Conservation (phyloP, 2,888 invertebrate genomes). For the Agrochola circellaris region DNA sequence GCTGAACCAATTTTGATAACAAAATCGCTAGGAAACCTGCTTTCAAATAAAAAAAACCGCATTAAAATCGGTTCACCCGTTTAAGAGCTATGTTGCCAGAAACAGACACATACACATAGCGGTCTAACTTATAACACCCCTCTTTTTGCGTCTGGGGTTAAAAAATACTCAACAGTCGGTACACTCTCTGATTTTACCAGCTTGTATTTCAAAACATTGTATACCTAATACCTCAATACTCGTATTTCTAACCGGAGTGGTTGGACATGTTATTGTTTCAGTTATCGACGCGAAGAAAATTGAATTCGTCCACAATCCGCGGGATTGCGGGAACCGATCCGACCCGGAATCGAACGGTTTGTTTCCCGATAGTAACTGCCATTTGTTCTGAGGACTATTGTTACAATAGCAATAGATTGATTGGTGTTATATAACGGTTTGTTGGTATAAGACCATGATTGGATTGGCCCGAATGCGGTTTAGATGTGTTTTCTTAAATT, state of each 20-base stretch:
- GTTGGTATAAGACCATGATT: conserved; percentile 54
- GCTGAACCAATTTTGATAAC: no score
- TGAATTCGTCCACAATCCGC: conserved; percentile 88
- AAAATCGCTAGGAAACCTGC: no score
- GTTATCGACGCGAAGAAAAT: conserved; percentile 86
- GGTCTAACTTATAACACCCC: no score
- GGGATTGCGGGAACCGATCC: conserved; percentile 80
- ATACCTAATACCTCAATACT: conserved; percentile 45
- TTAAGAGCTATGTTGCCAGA: no score
- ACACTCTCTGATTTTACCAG: neutral
- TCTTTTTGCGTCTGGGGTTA: no score
- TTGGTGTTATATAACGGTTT: conserved; percentile 58
- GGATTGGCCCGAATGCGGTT: conserved; percentile 38
- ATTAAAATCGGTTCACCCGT: no score
- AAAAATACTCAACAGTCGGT: neutral
- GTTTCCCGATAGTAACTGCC: conserved; percentile 79
- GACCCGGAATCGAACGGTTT: conserved; percentile 81
- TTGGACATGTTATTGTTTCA: conserved; percentile 78
- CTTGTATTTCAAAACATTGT: conserved; percentile 40
- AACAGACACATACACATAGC: no score
- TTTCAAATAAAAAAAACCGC: no score
- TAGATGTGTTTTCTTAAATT: conserved; percentile 33
- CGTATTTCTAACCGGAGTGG: conserved; percentile 50
- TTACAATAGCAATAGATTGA: conserved; percentile 67
- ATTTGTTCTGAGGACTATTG: conserved; percentile 71